These are phyloP conservation scores for Phalloptychus januarius DNA, from an alignment of 2,797 vertebrate species.

Conservation along the genomic window DNA sequence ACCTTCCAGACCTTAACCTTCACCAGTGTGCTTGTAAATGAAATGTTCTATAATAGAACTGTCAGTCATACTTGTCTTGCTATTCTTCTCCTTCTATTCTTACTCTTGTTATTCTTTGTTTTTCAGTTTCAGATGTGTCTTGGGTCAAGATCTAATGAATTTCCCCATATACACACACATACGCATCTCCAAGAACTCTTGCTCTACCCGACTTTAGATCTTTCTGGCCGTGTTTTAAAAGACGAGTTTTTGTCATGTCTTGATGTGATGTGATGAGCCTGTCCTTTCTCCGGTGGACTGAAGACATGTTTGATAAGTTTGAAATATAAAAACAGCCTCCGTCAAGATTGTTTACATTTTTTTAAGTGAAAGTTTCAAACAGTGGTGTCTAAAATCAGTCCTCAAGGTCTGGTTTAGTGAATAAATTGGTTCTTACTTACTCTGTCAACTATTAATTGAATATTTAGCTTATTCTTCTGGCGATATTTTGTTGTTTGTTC, in stretches of 20 bases:
- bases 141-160: background rate
- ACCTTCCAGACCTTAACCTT: constrained; percentile 18
- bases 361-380: background rate
- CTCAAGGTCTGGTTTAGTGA: no score
- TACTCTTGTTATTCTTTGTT: constrained; percentile 7
- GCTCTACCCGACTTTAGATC: background rate
- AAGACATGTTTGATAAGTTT: background rate
- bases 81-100: background rate
- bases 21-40: constrained; percentile 10
- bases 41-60: constrained; percentile 17
- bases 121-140: background rate
- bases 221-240: background rate
- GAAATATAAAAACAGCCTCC: background rate
- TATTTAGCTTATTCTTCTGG: background rate
- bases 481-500: background rate
- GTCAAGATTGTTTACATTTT: background rate
- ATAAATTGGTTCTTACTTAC: background rate
- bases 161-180: background rate
- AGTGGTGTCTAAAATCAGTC: no score
- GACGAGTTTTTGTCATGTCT: background rate
- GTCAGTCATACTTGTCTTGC: constrained; percentile 32
- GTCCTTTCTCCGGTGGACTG: background rate
- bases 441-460: background rate
- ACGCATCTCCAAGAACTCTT: background rate
- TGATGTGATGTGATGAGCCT: background rate